A percentile compares a stretch with the other conserved stretches of the same genome.
These are phyloP conservation scores for Aporophyla nigra DNA, from an alignment of 2,888 invertebrate species.

Conservation along the genomic window DNA sequence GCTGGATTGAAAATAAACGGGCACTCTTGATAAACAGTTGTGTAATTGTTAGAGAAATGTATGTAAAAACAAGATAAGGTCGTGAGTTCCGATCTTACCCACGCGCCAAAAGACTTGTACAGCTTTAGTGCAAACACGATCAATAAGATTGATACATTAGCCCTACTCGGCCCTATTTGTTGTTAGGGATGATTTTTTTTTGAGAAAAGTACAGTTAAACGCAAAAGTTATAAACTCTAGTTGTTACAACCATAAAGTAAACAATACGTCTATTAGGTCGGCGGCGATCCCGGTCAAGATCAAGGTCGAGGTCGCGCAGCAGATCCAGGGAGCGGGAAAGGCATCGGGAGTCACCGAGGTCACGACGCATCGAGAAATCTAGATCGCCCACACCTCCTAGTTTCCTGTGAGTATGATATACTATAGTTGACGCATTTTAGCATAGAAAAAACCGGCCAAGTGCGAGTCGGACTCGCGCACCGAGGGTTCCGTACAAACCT, in stretches of 20 bases:
- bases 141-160: background rate
- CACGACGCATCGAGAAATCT: slow-evolving; percentile 82
- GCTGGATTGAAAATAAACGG: background rate
- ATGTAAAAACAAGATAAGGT: background rate
- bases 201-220: background rate
- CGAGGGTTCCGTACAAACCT: no score
- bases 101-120: background rate
- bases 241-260: background rate
- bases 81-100: background rate
- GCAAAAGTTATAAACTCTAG: background rate
- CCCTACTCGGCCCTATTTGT: background rate
- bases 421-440: background rate
- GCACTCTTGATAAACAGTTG: background rate
- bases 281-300: slow-evolving; percentile 81
- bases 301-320: slow-evolving; percentile 86
- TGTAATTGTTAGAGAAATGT: no score
- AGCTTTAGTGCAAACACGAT: background rate
- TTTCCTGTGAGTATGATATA: slow-evolving; percentile 92
- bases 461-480: no score
- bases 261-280: slow-evolving; percentile 67
- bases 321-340: slow-evolving; percentile 84
- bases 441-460: no score
- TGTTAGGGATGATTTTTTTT: background rate
- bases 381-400: slow-evolving; percentile 92
- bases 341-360: slow-evolving; percentile 88